Evolutionary conservation across 2,797 vertebrate genomes (phyloP).

Genomic region (Cyclopterus lumpus): DNA sequence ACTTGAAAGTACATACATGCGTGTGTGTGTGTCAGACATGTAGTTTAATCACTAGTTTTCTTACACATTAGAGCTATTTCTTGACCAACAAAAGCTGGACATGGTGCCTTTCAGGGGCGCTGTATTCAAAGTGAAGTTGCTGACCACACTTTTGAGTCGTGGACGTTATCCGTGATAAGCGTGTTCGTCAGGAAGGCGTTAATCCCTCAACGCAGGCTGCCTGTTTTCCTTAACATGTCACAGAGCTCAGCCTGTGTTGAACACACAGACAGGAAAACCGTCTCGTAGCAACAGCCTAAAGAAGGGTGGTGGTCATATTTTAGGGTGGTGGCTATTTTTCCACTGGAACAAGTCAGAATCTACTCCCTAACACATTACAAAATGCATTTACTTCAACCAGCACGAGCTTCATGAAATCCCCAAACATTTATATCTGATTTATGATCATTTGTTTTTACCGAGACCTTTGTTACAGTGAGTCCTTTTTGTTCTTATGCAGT

Average conservation of each 20-base stretch:
- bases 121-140: background rate
- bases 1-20: background rate
- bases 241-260: background rate
- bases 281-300: background rate
- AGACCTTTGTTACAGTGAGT: background rate
- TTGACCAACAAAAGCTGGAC: background rate
- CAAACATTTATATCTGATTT: background rate
- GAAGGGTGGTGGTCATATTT: background rate
- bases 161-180: background rate
- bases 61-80: background rate
- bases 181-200: background rate
- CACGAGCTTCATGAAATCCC: background rate
- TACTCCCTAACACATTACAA: background rate
- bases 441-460: background rate
- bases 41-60: background rate
- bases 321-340: background rate
- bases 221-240: background rate
- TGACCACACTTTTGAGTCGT: background rate
- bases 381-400: background rate
- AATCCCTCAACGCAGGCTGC: background rate
- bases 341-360: background rate
- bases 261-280: background rate
- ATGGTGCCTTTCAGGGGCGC: background rate
- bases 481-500: constrained; percentile 73
- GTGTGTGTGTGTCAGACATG: background rate